phyloP scores from a whole-genome alignment of 2,113 vertebrate species.

The Rhabdomys dilectus region DNA sequence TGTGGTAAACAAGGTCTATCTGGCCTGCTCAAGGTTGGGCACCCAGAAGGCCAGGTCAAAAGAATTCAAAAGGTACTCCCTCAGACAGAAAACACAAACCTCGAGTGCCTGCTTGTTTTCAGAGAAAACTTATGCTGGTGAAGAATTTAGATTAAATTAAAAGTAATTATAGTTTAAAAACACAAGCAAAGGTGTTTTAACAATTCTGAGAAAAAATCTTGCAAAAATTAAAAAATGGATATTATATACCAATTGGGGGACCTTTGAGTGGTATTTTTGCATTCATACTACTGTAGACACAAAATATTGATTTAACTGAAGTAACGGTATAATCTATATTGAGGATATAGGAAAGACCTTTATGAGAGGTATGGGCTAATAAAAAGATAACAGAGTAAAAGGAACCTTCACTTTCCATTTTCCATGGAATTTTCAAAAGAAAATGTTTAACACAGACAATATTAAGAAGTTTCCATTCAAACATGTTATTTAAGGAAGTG shows the following conservation, averaged over 20 bases:
- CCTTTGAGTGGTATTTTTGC: not conserved
- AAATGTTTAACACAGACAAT: constrained; percentile 11
- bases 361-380: not conserved
- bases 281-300: not conserved
- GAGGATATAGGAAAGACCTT: not conserved
- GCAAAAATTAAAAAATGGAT: not conserved
- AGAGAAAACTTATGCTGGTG: not conserved
- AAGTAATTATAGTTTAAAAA: not conserved
- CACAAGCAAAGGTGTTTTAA: constrained; percentile 27
- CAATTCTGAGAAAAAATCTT: not conserved
- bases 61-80: not conserved
- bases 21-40: too few relatives aligned
- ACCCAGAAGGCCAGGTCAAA: not conserved
- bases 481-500: constrained; percentile 1
- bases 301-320: constrained; percentile 26
- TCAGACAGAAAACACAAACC: constrained; percentile 25
- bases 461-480: constrained; percentile 18
- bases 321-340: constrained; percentile 23
- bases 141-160: constrained; percentile 11
- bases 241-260: not conserved
- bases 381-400: not conserved
- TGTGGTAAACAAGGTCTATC: too few relatives aligned
- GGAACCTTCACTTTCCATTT: not conserved
- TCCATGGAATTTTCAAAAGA: not conserved
- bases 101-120: not conserved